Conservation (phyloP, 2,797 vertebrate genomes). For the Paguma larvata region DNA sequence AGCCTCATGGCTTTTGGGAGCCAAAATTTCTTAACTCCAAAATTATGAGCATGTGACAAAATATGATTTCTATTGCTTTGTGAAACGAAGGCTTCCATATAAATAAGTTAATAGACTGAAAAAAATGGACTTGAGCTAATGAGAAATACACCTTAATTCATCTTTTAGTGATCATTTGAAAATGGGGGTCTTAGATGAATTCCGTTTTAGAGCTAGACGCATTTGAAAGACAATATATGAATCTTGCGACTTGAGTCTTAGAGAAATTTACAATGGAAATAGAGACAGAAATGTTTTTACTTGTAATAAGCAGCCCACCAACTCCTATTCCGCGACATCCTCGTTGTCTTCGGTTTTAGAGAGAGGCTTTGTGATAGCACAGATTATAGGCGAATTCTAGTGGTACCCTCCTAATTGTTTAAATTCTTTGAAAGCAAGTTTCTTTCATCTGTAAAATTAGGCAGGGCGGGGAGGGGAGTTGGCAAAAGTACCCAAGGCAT, state of each 20-base stretch:
- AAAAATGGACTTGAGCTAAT: constrained; percentile 10
- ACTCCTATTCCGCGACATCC: background rate
- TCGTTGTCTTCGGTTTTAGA: constrained; percentile 14
- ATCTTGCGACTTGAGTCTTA: constrained; percentile 66
- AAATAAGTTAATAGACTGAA: constrained; percentile 36
- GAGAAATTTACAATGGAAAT: constrained; percentile 78
- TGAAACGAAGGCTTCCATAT: constrained; percentile 8
- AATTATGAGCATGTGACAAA: constrained; percentile 79
- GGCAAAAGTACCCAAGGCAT: background rate
- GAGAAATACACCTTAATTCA: constrained; percentile 46
- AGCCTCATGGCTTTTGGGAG: constrained; percentile 71
- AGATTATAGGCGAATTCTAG: background rate
- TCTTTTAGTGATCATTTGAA: constrained; percentile 46
- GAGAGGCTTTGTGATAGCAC: background rate
- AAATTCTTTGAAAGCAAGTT: constrained; percentile 9
- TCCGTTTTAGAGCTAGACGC: constrained; percentile 57
- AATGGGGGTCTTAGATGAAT: constrained; percentile 38
- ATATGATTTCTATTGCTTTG: constrained; percentile 63
- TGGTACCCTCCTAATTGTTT: background rate
- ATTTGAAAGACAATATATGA: constrained; percentile 74
- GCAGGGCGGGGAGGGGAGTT: background rate
- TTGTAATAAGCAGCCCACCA: constrained; percentile 36
- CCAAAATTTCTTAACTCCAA: constrained; percentile 80
- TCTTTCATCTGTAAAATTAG: background rate
- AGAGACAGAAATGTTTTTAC: constrained; percentile 56